Conservation (phyloP, 2,888 invertebrate genomes). For the Quadriops clusia region DNA sequence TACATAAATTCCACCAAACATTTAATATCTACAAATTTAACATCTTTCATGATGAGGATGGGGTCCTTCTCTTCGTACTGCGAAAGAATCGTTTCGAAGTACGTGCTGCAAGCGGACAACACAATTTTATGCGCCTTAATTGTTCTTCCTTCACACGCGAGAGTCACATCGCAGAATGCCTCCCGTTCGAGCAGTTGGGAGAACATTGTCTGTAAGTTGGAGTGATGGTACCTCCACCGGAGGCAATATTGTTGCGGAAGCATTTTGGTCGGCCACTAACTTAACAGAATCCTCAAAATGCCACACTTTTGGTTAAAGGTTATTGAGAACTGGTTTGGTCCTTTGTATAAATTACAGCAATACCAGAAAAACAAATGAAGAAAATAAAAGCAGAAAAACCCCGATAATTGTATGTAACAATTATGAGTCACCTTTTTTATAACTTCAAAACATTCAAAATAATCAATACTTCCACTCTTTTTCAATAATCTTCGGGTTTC, state of each 20-base stretch:
- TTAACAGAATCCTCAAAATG: too few relatives aligned
- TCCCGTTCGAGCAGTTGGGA: conserved; percentile 76
- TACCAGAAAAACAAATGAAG: too few relatives aligned
- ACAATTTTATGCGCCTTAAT: conserved; percentile 77
- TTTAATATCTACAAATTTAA: conserved; percentile 79
- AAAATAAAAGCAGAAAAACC: too few relatives aligned
- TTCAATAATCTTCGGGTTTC: conserved; percentile 26
- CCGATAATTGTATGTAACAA: too few relatives aligned
- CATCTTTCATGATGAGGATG: conserved; percentile 79
- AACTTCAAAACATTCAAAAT: conserved; percentile 32
- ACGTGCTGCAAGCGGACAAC: conserved; percentile 83
- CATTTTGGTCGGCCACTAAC: too few relatives aligned
- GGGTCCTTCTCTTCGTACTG: conserved; percentile 71
- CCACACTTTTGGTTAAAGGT: too few relatives aligned
- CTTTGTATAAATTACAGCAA: too few relatives aligned
- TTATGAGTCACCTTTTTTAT: conserved; percentile 28
- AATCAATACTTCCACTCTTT: conserved; percentile 32
- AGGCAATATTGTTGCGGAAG: conserved; percentile 83
- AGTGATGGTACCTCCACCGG: conserved; percentile 87
- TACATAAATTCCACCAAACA: conserved; percentile 92
- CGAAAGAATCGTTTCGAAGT: conserved; percentile 77
- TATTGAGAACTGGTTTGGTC: too few relatives aligned
- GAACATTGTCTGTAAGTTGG: conserved; percentile 82
- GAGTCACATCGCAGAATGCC: conserved; percentile 80
- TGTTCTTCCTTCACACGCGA: conserved; percentile 75